Conservation (phyloP, 64 coral and sea anemone species). For the Porites australiensis region DNA sequence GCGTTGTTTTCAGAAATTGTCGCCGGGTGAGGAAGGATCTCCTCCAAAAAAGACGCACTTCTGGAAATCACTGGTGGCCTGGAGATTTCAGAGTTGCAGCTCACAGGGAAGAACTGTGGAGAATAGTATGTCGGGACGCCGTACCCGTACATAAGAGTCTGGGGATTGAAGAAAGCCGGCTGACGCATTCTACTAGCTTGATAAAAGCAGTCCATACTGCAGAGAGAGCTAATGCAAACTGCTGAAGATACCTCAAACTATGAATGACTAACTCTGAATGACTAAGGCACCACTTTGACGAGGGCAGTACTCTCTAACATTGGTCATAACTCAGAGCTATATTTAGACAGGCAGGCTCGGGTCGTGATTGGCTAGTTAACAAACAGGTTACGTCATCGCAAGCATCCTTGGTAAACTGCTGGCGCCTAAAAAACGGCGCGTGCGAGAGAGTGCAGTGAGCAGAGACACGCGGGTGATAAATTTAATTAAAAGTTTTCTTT, state of each 20-base stretch:
- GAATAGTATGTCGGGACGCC: conserved; percentile 51
- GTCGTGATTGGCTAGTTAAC: conserved; percentile 73
- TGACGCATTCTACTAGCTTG: conserved; percentile 38
- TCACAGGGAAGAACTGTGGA: conserved; percentile 39
- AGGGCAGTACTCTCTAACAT: conserved; percentile 16
- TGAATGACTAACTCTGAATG: not conserved
- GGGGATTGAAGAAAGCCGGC: conserved; percentile 16
- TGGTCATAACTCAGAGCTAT: conserved; percentile 40
- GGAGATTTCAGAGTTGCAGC: conserved; percentile 17
- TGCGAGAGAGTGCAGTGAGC: not conserved
- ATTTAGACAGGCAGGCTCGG: conserved; percentile 50
- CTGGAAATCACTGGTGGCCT: not conserved
- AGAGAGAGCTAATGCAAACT: not conserved
- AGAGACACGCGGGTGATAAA: conserved; percentile 45
- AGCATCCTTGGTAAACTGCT: conserved; percentile 32
- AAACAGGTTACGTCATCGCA: conserved; percentile 53
- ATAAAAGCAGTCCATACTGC: conserved; percentile 61
- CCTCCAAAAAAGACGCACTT: not conserved
- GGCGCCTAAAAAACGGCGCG: conserved; percentile 52
- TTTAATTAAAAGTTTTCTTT: conserved; percentile 39
- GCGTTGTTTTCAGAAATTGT: conserved; percentile 37
- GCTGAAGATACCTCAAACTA: not conserved
- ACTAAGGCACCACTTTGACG: conserved; percentile 35
- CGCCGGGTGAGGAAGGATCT: not conserved
- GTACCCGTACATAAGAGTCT: conserved; percentile 55